Base-by-base conservation (phyloP, 2,888 invertebrate genomes). In the Caenorhabditis panamensis region DNA sequence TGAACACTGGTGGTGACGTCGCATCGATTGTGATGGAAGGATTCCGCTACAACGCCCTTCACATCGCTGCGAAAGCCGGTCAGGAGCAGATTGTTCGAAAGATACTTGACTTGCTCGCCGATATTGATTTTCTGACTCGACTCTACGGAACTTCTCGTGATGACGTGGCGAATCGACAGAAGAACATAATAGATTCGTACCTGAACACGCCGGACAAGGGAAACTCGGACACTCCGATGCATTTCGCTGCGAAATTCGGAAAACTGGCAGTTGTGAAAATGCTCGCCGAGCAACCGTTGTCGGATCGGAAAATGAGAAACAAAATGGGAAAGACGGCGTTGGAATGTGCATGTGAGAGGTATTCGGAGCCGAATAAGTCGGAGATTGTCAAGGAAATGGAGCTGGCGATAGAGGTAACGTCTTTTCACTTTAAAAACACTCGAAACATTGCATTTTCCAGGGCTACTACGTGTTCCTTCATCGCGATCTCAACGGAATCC, bases 11-110 rank as follows among this genome's bases (percentile, higher is more conserved):
- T 22, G 84, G 84, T 24, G 86, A 86, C 36, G 82, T 83, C 18
- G 82, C 86, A 0, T 68, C 83, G 1, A 86, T 86, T 41, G 69
- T 85, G 1, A 82, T 85, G 86, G 86, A 83, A 59, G 86, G 86
- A 44, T 82, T 82, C 53, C 79, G 86, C 4, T 86, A 84, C 36
- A 86, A 86, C 62, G 79, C 81, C 20, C 72, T 86, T 11, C 86
- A 86, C 36, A 82, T 86, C 24, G 83, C 84, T 31, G 79, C 86
- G n/a, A 77, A 79, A 64, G 41, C 59, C 2, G 85, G 82, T 8
- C 79, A 78, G 61, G 36, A 49, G 0, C 58, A 64, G 36, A 68
- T 83, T 22, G 56, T 79, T 0, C 11, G 31, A 8, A 79, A 71
- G 61, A 51, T 80, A 36, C 36, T 82, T 13, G 37, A 56, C 16